Conservation (phyloP, 2,888 invertebrate genomes). For the Heteromyza rotundicornis region DNA sequence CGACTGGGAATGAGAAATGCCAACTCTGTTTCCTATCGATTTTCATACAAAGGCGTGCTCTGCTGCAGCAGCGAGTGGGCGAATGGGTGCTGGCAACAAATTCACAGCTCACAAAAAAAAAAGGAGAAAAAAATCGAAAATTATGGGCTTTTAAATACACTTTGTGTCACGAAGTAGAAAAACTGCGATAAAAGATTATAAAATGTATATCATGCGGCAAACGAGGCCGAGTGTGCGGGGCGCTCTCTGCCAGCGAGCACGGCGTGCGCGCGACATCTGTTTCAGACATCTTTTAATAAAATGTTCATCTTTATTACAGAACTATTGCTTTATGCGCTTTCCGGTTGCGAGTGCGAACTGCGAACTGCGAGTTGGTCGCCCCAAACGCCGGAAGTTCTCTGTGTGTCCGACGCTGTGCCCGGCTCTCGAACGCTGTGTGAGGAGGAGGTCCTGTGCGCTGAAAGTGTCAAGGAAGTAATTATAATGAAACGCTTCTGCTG, state of each 20-base stretch:
- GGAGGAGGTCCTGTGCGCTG: too few species aligned
- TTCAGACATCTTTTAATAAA: slow-evolving; percentile 65
- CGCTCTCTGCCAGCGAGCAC: slow-evolving; percentile 21
- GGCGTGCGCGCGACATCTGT: slow-evolving; percentile 59
- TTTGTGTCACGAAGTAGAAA: slow-evolving; percentile 61
- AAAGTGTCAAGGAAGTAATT: slow-evolving; percentile 52
- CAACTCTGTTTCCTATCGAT: slow-evolving; percentile 58
- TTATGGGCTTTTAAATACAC: slow-evolving; percentile 58
- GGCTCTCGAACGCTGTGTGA: slow-evolving; percentile 17
- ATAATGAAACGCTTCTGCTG: slow-evolving; percentile 51
- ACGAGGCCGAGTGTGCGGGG: slow-evolving; percentile 10
- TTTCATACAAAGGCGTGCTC: slow-evolving; percentile 38
- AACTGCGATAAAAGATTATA: slow-evolving; percentile 65
- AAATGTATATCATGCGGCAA: slow-evolving; percentile 48
- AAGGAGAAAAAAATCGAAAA: slow-evolving; percentile 42
- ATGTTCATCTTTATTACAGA: slow-evolving; percentile 65
- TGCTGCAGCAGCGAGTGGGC: slow-evolving; percentile 21
- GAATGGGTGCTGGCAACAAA: slow-evolving; percentile 21
- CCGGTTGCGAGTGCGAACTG: slow-evolving; percentile 15
- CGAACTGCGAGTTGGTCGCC: slow-evolving; percentile 22
- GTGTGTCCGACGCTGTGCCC: slow-evolving; percentile 7
- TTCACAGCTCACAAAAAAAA: too few species aligned
- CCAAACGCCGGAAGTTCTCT: slow-evolving; percentile 3
- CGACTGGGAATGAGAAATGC: slow-evolving; percentile 28
- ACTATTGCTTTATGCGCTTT: slow-evolving; percentile 61